Base-by-base conservation (phyloP, 1,140 invertebrate species). In the Lamellibrachia luymesi region DNA sequence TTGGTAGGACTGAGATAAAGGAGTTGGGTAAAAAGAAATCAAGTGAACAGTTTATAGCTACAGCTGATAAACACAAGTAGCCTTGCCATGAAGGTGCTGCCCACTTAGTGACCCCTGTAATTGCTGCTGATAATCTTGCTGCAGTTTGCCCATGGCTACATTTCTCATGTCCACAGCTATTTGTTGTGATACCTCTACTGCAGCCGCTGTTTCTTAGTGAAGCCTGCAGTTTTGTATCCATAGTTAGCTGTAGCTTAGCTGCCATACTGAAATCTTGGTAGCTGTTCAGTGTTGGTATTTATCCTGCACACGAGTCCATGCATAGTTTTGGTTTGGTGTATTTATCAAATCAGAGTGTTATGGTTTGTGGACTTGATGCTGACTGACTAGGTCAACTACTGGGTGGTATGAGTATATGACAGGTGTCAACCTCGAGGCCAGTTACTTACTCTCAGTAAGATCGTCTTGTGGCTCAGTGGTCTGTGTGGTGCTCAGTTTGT, bases 101-200 rank as follows among this genome's bases (percentile, higher is more conserved):
- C 64, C 25, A 80, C 64, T 80, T 80, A 80, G 64, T 80, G 64
- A 80, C 64, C 64, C 64, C 64, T 80, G 64, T 80, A 80, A 80
- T 80, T 80, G 64, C 64, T 80, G 64, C 64, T 80, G 64, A 80
- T 80, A 80, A 80, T 22, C 64, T 22, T 80, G 8, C 64, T 80
- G 64, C 17, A 80, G 25, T 80, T 80, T 80, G 64, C 64, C 64
- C 64, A 4, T 22, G 64, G 64, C 64, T 80, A 22, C 64, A 80
- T 80, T 80, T 80, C 64, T 80, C 64, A 80, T 80, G 64, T 80
- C 64, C 64, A 80, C 64, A 80, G 64, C 64, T 80, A 80, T 80
- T 80, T 80, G 8, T 2, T 80, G 8, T 2, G 64, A 80, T 80
- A 80, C 64, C 25, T 80, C 64, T 17, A 80, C 8, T 17, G 2